Evolutionary conservation across 2,113 vertebrate species (phyloP), one percentile per base, ranked within the genome.

Genomic region (Nicator chloris): DNA sequence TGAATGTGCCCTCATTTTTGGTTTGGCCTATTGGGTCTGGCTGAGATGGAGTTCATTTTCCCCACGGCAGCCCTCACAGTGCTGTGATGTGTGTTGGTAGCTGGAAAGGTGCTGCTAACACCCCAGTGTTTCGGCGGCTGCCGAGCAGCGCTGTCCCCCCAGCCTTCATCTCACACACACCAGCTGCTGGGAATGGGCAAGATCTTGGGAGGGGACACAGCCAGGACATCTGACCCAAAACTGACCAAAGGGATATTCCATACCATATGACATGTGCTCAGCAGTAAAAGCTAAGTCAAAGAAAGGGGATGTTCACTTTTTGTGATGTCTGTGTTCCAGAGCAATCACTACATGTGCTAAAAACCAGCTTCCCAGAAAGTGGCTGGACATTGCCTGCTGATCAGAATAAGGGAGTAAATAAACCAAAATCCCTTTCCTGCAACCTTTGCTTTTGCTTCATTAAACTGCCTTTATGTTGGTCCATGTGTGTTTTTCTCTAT

Each of bases 1-100:
- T 40, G 28, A 56, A 40, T 40, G 37, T 22, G 7, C 7, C 19
- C 2, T 13, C 6, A 7, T 35, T 24, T 68, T 40, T 26, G 15
- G 7, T 56, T 61, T 35, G 22, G 28, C 18, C 6, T 15, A 0
- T 9, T 19, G 14, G 10, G 7, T 50, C 31, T 59, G 33, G 40
- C 37, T 50, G 51, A 50, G 35, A 15, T 22, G 31, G 27, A 57
- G 31, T 4, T 42, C 2, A 9, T 65, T 57, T 49, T 15, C 18
- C 31, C 19, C 7, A 1, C 0, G 23, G 4, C 37, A 78, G 2
- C 13, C 11, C 31, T 4, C 42, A 15, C 0, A 28, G 12, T 8
- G 16, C 3, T 45, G 28, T 27, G 31, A 2, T 37, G 22, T 28
- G 31, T 72, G 27, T 4, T 33, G 76, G 30, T 17, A 26, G 30